Conservation (phyloP, 2,888 invertebrate genomes). For the Baccha elongata region DNA sequence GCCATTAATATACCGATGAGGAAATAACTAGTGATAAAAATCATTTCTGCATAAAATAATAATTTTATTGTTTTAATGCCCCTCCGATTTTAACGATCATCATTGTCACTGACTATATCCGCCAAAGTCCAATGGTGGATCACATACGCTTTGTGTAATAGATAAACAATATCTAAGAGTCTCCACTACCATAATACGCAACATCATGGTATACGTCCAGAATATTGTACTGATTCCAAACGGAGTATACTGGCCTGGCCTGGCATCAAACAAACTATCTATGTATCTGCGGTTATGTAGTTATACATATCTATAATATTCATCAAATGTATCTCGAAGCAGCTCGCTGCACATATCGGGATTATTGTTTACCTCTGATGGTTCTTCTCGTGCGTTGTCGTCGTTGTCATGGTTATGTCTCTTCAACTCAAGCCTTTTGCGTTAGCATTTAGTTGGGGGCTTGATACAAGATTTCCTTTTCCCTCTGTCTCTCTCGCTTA, state of each 20-base stretch:
- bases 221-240: conserved; percentile 33
- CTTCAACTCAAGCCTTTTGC: conserved; percentile 47
- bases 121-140: conserved; percentile 71
- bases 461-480: conserved; percentile 62
- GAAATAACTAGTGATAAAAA: conserved; percentile 73
- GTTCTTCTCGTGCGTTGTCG: conserved; percentile 60
- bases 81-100: conserved; percentile 68
- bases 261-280: conserved; percentile 66
- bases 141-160: conserved; percentile 64
- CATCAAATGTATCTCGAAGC: conserved; percentile 67
- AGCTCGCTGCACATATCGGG: conserved; percentile 67
- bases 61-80: conserved; percentile 69
- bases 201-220: conserved; percentile 20
- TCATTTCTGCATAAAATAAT: conserved; percentile 74
- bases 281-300: conserved; percentile 28
- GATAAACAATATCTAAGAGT: conserved; percentile 67
- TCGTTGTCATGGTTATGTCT: conserved; percentile 25
- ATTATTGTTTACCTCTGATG: conserved; percentile 53
- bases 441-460: conserved; percentile 10
- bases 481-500: conserved; percentile 69
- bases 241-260: conserved; percentile 18
- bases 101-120: conserved; percentile 71
- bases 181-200: conserved; percentile 41
- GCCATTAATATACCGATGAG: conserved; percentile 72
- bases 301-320: conserved; percentile 24